Conservation (phyloP, 2,113 vertebrate genomes). For the Tragelaphus imberbis region DNA sequence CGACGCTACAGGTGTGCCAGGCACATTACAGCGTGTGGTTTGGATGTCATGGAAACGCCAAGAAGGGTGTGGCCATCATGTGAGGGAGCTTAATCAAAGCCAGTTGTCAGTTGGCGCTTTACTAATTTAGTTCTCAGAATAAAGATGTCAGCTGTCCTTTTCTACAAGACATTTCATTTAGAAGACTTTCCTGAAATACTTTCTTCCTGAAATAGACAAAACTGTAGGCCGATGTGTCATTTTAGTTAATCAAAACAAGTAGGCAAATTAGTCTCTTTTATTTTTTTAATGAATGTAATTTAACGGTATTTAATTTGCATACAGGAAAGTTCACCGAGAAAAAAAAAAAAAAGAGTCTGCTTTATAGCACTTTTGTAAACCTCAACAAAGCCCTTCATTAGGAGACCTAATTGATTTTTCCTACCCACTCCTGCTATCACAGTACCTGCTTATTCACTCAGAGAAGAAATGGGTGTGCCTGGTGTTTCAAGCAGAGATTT, state of each 20-base stretch:
- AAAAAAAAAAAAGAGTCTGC: slow-evolving; percentile 61
- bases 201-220: slow-evolving; percentile 70
- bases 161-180: slow-evolving; percentile 59
- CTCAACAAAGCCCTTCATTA: slow-evolving; percentile 66
- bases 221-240: slow-evolving; percentile 64
- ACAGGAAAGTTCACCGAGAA: slow-evolving; percentile 61
- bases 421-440: slow-evolving; percentile 52
- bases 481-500: slow-evolving; percentile 60
- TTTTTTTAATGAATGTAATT: slow-evolving; percentile 74
- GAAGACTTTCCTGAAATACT: slow-evolving; percentile 73
- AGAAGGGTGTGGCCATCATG: slow-evolving; percentile 35
- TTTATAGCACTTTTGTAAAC: slow-evolving; percentile 63
- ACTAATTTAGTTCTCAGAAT: slow-evolving; percentile 61
- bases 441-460: slow-evolving; percentile 67
- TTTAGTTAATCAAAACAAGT: slow-evolving; percentile 75
- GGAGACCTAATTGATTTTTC: slow-evolving; percentile 65
- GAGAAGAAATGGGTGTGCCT: slow-evolving; percentile 66
- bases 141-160: slow-evolving; percentile 67
- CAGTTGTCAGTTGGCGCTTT: slow-evolving; percentile 58
- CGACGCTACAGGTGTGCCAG: background rate
- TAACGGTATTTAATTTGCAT: slow-evolving; percentile 71
- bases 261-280: slow-evolving; percentile 68
- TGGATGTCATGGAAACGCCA: slow-evolving; percentile 34
- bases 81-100: slow-evolving; percentile 50
- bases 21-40: background rate